Percentiles rank a stretch among this genome's conserved stretches.
Evolutionary conservation across 2,888 invertebrate genomes (phyloP).

Genomic region (Rotaria magnacalcarata): DNA sequence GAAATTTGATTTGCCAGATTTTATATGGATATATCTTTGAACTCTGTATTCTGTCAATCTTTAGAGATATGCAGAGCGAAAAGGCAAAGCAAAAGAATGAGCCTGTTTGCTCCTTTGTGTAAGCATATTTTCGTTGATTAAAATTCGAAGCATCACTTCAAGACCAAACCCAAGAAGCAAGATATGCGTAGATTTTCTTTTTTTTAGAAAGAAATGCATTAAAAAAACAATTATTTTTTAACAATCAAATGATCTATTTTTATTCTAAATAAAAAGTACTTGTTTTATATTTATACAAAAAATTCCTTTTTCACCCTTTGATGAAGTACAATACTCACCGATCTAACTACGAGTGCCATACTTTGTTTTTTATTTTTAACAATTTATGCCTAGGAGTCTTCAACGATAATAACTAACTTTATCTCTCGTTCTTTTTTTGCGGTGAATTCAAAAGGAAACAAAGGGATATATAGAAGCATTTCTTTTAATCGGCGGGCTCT

Average conservation of each 20-base stretch:
- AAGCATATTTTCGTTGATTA: not conserved
- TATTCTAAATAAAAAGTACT: not conserved
- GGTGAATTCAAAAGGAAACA: not conserved
- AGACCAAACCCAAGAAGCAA: not conserved
- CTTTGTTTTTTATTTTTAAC: not conserved
- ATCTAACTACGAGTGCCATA: not conserved
- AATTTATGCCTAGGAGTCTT: no score
- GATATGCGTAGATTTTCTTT: not conserved
- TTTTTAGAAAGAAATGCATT: not conserved
- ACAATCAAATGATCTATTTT: not conserved
- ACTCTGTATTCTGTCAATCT: no score
- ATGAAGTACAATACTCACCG: not conserved
- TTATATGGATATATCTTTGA: no score
- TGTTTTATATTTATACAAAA: no score
- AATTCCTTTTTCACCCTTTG: not conserved
- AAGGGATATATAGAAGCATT: not conserved
- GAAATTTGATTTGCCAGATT: no score
- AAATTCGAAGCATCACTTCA: not conserved
- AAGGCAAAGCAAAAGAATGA: no score
- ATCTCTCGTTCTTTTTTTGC: not conserved
- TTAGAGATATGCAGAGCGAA: no score
- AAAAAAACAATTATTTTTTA: not conserved
- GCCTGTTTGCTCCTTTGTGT: no score
- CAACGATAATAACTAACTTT: not conserved
- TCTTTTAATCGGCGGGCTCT: not conserved